phyloP scores from a whole-genome alignment of 1,140 invertebrate genomes.

The Drosophila eugracilis region DNA sequence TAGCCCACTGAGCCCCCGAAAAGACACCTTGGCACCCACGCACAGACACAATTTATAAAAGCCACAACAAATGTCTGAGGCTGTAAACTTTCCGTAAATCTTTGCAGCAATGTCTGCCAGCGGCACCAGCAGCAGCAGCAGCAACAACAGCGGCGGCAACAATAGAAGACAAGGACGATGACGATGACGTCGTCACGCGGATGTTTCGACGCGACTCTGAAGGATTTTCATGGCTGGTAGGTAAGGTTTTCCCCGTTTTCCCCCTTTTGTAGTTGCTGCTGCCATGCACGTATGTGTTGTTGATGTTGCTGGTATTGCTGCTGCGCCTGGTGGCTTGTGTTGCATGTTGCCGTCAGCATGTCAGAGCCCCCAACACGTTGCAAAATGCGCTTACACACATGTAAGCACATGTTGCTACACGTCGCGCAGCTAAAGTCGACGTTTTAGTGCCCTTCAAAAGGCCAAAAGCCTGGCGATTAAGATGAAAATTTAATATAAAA shows the following conservation, averaged over 20 bases:
- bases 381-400: constrained; percentile 40
- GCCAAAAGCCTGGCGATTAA: too few relatives aligned
- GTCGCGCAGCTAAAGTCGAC: neutral
- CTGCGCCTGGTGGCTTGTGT: constrained; percentile 36
- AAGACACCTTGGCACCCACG: constrained; percentile 71
- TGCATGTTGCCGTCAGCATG: constrained; percentile 76
- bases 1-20: neutral
- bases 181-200: constrained; percentile 44
- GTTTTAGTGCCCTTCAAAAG: neutral
- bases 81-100: constrained; percentile 79
- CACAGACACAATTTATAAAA: constrained; percentile 80
- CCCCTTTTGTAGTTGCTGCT: constrained; percentile 38
- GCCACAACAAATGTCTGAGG: constrained; percentile 80
- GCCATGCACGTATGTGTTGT: constrained; percentile 22
- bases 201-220: constrained; percentile 59
- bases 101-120: constrained; percentile 71
- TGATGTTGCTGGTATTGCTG: constrained; percentile 12
- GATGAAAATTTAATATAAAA: too few relatives aligned
- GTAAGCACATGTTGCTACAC: constrained; percentile 33
- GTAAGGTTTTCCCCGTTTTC: constrained; percentile 7
- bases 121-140: constrained; percentile 24
- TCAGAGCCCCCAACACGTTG: constrained; percentile 53
- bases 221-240: constrained; percentile 71
- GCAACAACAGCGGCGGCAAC: constrained; percentile 32
- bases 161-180: constrained; percentile 26